Percentiles rank a stretch among this genome's conserved stretches.
phyloP scores from a whole-genome alignment of 2,113 vertebrate species.

The human (Homo sapiens) region DNA sequence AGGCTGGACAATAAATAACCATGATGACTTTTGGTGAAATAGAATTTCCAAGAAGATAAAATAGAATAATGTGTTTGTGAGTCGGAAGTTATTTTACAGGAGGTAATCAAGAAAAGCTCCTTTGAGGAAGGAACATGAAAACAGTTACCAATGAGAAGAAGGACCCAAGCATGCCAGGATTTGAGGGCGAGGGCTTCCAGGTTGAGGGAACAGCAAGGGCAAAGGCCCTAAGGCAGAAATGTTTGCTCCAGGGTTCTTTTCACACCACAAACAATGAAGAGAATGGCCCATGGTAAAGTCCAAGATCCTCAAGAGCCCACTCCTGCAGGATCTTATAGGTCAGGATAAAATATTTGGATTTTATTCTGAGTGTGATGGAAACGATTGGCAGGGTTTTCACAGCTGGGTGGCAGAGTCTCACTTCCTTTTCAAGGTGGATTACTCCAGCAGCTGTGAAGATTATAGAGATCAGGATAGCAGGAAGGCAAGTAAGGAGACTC shows the following conservation, averaged over 20 bases:
- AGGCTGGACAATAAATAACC: no score
- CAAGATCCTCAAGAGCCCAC: accelerated
- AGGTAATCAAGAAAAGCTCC: background rate
- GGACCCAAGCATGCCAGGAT: no score
- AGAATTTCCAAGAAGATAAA: background rate
- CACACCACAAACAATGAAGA: accelerated
- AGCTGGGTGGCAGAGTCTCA: background rate
- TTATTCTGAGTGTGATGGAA: background rate
- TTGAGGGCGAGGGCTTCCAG: background rate
- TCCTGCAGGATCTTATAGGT: background rate
- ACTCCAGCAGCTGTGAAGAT: background rate
- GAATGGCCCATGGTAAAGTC: accelerated
- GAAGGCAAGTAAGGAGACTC: background rate
- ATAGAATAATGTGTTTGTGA: no score
- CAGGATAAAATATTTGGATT: background rate
- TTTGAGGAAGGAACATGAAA: background rate
- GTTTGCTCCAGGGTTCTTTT: background rate
- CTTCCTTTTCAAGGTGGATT: background rate
- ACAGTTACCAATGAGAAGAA: background rate
- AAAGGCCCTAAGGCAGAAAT: background rate
- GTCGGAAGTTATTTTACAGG: background rate
- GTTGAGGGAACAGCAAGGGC: background rate
- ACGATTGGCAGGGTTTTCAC: background rate
- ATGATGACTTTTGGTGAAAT: background rate
- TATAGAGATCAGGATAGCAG: accelerated